Conservation (phyloP, 2,113 vertebrate species). For the Sphaerodactylus townsendi region DNA sequence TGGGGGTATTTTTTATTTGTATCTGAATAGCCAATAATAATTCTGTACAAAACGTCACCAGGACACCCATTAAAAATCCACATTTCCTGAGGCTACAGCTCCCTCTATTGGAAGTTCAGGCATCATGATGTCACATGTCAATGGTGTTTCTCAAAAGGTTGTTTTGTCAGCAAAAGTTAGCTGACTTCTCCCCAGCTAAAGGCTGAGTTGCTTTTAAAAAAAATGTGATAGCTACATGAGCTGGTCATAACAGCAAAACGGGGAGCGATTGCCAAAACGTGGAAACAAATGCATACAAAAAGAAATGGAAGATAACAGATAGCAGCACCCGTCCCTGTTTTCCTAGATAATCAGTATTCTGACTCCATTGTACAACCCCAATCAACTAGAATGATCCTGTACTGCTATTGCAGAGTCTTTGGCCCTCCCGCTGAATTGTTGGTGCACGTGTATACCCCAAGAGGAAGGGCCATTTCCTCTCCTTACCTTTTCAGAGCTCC, state of each 20-base stretch:
- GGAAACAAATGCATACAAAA: not conserved
- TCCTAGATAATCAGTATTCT: not conserved
- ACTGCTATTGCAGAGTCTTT: not conserved
- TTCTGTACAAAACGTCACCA: not conserved
- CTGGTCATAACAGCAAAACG: not conserved
- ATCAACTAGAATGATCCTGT: not conserved
- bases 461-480: too few species aligned
- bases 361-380: not conserved
- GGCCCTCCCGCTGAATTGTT: too few species aligned
- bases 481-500: too few species aligned
- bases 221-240: not conserved
- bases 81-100: constrained; percentile 59
- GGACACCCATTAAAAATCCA: not conserved
- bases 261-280: not conserved
- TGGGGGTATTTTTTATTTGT: not conserved
- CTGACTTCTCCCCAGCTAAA: not conserved
- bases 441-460: too few species aligned
- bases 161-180: not conserved
- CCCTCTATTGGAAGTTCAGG: constrained; percentile 70
- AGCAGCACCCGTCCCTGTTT: not conserved
- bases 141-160: not conserved
- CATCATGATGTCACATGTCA: not conserved
- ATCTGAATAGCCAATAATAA: not conserved
- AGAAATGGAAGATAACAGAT: not conserved
- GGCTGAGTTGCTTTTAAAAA: not conserved